Percentiles rank a stretch among this genome's conserved stretches.
Evolutionary conservation across 2,888 invertebrate genomes (phyloP).

Genomic region (Polymixis flavicincta): DNA sequence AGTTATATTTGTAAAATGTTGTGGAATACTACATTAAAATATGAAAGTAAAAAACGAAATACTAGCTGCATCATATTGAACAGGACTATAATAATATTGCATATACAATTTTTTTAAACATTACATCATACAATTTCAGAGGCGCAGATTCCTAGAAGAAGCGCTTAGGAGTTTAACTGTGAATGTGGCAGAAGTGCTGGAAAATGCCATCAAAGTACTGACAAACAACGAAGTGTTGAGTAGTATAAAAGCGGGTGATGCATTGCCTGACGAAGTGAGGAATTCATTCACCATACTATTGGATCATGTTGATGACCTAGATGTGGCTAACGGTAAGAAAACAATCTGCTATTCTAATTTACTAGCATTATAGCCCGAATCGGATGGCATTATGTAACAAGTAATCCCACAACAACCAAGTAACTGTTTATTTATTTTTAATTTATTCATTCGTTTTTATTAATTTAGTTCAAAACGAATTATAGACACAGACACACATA

Average conservation of each 20-base stretch:
- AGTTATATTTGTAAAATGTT: background rate
- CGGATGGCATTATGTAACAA: background rate
- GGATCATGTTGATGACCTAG: constrained; percentile 94
- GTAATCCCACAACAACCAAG: background rate
- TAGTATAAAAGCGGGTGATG: constrained; percentile 80
- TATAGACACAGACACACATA: too few relatives aligned
- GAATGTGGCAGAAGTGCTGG: constrained; percentile 92
- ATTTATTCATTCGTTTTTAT: background rate
- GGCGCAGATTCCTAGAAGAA: constrained; percentile 93
- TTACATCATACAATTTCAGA: constrained; percentile 85
- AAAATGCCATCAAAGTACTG: constrained; percentile 91
- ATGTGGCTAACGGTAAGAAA: constrained; percentile 93
- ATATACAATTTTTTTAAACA: background rate
- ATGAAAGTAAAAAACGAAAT: background rate
- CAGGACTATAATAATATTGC: background rate
- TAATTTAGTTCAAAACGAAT: background rate
- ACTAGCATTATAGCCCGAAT: background rate
- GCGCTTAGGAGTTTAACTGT: constrained; percentile 93
- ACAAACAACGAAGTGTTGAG: constrained; percentile 86
- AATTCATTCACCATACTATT: constrained; percentile 92
- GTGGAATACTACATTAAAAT: background rate
- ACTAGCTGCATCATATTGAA: background rate
- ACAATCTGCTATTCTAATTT: background rate
- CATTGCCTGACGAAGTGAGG: constrained; percentile 90
- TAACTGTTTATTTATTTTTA: background rate